Conservation (phyloP, 1,140 invertebrate genomes). For the Venturia canescens region DNA sequence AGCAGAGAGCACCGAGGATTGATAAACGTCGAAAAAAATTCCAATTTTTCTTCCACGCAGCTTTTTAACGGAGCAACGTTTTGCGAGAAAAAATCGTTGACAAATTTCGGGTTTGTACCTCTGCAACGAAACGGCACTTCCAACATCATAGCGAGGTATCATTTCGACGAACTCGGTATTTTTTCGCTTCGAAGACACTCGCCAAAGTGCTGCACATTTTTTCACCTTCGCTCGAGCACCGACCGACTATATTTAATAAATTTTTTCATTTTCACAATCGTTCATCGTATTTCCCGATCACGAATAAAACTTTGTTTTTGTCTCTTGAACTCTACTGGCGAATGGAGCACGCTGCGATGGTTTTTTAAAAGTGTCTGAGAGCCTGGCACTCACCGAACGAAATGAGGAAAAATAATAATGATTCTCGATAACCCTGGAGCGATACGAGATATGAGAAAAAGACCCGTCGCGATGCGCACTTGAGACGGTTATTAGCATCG, state of each 20-base stretch:
- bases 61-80: no score
- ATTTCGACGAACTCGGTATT: conserved; percentile 51
- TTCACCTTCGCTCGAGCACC: no score
- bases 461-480: neutral
- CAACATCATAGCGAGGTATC: conserved; percentile 70
- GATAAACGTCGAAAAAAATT: neutral
- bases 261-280: no score
- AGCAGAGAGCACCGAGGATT: no score
- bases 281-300: no score
- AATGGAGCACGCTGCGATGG: neutral
- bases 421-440: conserved; percentile 62
- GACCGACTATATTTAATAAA: no score
- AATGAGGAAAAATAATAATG: conserved; percentile 15
- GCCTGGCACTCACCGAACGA: neutral
- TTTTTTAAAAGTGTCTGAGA: neutral
- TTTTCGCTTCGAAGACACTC: no score
- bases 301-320: no score
- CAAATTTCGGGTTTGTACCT: conserved; percentile 58
- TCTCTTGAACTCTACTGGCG: neutral
- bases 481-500: conserved; percentile 31
- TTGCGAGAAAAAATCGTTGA: no score
- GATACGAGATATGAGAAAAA: conserved; percentile 52
- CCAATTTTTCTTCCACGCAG: conserved; percentile 4
- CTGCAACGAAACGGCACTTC: conserved; percentile 67
- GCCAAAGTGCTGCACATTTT: no score